Evolutionary conservation across 2,797 vertebrate species (phyloP), one percentile per base, ranked within the genome.

Genomic region (Gastrophryne carolinensis): DNA sequence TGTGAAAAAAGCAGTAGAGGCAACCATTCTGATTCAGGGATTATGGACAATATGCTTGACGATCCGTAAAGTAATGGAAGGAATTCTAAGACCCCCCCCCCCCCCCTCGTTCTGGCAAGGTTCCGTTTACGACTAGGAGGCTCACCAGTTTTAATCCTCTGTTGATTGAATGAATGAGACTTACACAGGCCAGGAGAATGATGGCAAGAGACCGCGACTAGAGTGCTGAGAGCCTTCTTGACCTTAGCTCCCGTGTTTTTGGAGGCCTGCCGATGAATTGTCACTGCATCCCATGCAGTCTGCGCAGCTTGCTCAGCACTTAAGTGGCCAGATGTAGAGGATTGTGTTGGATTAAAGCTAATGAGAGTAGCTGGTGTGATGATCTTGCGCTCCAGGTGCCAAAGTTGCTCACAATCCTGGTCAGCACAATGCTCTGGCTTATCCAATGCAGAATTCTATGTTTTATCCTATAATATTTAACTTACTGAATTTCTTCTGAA

Each of bases 11-110:
- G 68, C 75, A 72, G 75, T 32, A 72, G 68, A 78, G 30, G 75
- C 68, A 78, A 62, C 68, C 60, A 78, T 65, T 78, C 75, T 72
- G 75, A 78, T 66, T 61, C 49, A 56, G 27, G 67, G 75, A 72
- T 78, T 78, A 66, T 62, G 68, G 61, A 78, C 75, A 78, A 78
- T 78, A 78, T 78, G 75, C 34, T 78, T 78, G 75, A 78, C 68
- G 66, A 72, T 72, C 68, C 62, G 24, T 58, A 78, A 66, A 37
- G 66, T 78, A 78, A 66, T 66, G 75, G 68, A 58, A 65, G 32
- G 52, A 41, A 57, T 78, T 78, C 65, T 29, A 58, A 70, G 69
- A 49, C 6, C 73, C 47, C 37, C 73, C 63, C 53, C 29, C 47
- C 27, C 44, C 3, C 41, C 29, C 24, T 23, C 15, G n/a, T 41